These are phyloP conservation scores for Coptodon bakossiorum DNA, from an alignment of 2,113 vertebrate species.

Conservation along the genomic window DNA sequence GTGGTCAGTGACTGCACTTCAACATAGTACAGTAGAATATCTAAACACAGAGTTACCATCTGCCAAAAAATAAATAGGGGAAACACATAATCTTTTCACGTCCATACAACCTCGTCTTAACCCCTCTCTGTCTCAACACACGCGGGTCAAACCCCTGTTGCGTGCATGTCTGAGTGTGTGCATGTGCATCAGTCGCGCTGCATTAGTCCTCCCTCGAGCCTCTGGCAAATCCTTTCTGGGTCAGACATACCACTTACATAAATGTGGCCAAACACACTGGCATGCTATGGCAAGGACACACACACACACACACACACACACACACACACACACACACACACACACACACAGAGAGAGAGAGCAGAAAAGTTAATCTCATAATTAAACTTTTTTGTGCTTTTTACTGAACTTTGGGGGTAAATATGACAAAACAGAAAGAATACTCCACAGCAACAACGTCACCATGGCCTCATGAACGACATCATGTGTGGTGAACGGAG, in stretches of 20 bases:
- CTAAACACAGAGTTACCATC: background rate
- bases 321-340: slow-evolving; percentile 5
- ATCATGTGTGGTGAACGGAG: background rate
- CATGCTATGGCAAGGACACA: slow-evolving; percentile 6
- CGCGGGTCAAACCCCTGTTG: background rate
- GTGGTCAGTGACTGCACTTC: background rate
- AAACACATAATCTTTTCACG: background rate
- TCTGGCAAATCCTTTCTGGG: slow-evolving; percentile 56
- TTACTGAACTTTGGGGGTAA: background rate
- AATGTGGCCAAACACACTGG: slow-evolving; percentile 33
- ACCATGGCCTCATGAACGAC: background rate
- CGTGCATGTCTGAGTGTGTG: background rate
- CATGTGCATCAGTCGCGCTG: slow-evolving; percentile 17
- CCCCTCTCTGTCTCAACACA: slow-evolving; percentile 15
- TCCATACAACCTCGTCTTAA: background rate
- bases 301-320: slow-evolving; percentile 4
- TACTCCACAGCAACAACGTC: background rate
- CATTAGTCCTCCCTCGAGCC: slow-evolving; percentile 28
- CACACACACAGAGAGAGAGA: background rate
- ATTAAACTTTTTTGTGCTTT: slow-evolving; percentile 5
- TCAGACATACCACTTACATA: slow-evolving; percentile 49
- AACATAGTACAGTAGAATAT: background rate
- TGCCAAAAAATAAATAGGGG: background rate
- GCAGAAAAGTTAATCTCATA: background rate
- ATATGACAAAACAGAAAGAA: background rate